These are phyloP conservation scores for Oxystoma pomonae DNA, from an alignment of 2,888 invertebrate genomes.

Conservation along the genomic window DNA sequence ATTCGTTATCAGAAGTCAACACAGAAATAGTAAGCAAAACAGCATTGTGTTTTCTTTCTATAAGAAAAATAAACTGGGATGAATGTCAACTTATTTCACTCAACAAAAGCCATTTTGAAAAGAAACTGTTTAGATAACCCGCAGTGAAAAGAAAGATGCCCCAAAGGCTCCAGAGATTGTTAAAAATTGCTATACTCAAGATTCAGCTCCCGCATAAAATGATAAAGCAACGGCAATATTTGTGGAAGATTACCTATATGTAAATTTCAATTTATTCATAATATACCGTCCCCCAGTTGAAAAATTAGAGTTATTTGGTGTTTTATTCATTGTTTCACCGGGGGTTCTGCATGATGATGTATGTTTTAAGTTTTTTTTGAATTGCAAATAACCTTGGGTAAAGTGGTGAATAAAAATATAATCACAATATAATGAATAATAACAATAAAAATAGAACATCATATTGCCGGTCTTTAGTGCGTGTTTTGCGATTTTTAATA, in stretches of 20 bases:
- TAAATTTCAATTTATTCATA: constrained; percentile 31
- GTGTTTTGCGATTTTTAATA: too few species aligned
- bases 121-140: neutral
- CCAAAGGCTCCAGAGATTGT: neutral
- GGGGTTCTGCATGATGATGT: constrained; percentile 15
- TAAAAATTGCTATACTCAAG: neutral
- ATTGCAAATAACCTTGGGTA: constrained; percentile 18
- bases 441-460: too few species aligned
- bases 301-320: constrained; percentile 28
- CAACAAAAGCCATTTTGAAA: neutral
- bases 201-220: neutral
- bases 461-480: too few species aligned
- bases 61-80: neutral
- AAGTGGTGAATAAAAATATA: too few species aligned
- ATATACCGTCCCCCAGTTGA: constrained; percentile 22
- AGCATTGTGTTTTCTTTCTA: too few species aligned
- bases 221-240: constrained; percentile 22
- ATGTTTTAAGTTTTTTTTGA: constrained; percentile 16
- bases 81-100: neutral
- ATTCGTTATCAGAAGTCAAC: neutral
- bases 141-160: neutral
- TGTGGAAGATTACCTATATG: constrained; percentile 30
- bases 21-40: too few species aligned
- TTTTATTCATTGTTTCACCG: constrained; percentile 20
- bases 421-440: too few species aligned